phyloP scores from a whole-genome alignment of 2,888 invertebrate genomes.

The Tanypteryx hageni region DNA sequence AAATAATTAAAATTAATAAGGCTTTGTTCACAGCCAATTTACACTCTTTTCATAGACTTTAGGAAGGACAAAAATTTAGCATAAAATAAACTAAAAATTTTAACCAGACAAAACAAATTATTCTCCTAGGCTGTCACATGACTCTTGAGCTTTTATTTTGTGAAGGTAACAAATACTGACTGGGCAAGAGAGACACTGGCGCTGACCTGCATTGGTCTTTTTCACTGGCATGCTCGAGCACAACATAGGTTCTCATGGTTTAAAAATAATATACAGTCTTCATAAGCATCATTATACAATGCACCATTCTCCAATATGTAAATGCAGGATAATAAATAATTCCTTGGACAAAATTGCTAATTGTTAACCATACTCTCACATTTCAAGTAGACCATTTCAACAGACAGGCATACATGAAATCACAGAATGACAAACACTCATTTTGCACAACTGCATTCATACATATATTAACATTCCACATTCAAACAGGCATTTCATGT shows the following conservation, averaged over 20 bases:
- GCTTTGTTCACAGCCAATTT: conserved; percentile 59
- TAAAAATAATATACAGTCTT: conserved; percentile 63
- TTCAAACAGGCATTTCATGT: conserved; percentile 59
- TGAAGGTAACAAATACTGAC: conserved; percentile 65
- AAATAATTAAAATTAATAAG: conserved; percentile 54
- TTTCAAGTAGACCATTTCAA: conserved; percentile 63
- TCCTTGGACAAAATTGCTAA: conserved; percentile 62
- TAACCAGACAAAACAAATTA: conserved; percentile 54
- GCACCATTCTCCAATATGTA: conserved; percentile 63
- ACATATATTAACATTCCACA: conserved; percentile 63
- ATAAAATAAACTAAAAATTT: conserved; percentile 55
- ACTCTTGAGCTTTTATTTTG: conserved; percentile 65
- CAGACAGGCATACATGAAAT: conserved; percentile 64
- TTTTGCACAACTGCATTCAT: conserved; percentile 60
- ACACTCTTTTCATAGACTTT: conserved; percentile 50
- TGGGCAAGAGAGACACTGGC: conserved; percentile 60
- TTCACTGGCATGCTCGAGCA: conserved; percentile 53
- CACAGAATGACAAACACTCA: conserved; percentile 63
- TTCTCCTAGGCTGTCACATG: conserved; percentile 60
- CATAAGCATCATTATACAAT: conserved; percentile 64
- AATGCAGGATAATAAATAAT: conserved; percentile 64
- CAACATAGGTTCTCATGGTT: conserved; percentile 55
- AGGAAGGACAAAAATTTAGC: conserved; percentile 58
- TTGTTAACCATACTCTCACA: conserved; percentile 60
- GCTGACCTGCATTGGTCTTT: conserved; percentile 60